Evolutionary conservation across 1,140 invertebrate genomes (phyloP), one percentile per base, ranked within the genome.

Genomic region (Aphaenogaster rudis): DNA sequence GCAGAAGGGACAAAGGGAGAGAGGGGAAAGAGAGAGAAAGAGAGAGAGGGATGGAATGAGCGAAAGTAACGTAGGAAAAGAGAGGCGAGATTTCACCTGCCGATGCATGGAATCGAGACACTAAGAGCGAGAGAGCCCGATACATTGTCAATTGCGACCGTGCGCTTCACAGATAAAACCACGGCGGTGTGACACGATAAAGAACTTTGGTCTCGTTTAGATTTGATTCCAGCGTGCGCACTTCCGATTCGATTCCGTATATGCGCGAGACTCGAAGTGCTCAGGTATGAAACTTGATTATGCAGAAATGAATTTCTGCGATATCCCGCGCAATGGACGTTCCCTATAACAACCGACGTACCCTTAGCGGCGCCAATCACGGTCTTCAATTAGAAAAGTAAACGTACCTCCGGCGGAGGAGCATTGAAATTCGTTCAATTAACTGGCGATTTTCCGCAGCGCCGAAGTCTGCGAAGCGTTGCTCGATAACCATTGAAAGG

Each of bases 41-140:
- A 86, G 61, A 15, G 48, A 39, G 76, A 76, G 69, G 72, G 88
- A 86, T 72, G 88, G 61, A 84, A 80, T 21, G 86, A 88, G 86
- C 82, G 61, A 81, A 28, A 48, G 59, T 67, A 85, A 89, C 76
- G 72, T 28, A 3, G 28, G 8, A 48, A 28, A 21, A 84, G 82
- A 42, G 42, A 80, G 79, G 88, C 15, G 6, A 59, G 54, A 17
- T 69, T 48, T 86, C 21, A 86, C 17, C 59, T 59, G 48, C 9
- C 48, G 74, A 67, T 79, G 50, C 48, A 15, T 6, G 42, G 59
- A 36, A 66, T 66, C 74, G 36, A 45, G 36, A 54, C 13, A 36
- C 57, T 52, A 48, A 66, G 42, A 86, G 57, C 17, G 48, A 76
- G 45, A 63, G 57, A 77, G 15, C 4, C 15, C 36, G 48, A 66